Conservation (phyloP, 2,888 invertebrate genomes). For the Leptura quadrifasciata region DNA sequence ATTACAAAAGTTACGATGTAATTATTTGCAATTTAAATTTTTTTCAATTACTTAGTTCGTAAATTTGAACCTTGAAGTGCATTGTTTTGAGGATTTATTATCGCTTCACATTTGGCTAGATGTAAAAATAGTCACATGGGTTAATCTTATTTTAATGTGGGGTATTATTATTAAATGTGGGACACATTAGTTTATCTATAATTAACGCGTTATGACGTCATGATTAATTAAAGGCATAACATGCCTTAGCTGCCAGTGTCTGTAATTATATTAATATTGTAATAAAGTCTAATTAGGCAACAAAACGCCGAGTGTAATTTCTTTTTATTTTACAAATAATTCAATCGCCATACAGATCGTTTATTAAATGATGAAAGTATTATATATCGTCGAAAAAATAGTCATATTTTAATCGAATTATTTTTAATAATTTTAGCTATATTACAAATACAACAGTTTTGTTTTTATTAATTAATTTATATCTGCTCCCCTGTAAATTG, state of each 20-base stretch:
- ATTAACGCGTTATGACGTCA: conserved; percentile 60
- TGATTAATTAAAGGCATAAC: conserved; percentile 56
- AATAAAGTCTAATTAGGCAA: conserved; percentile 57
- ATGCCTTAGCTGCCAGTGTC: conserved; percentile 50
- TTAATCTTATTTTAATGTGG: conserved; percentile 21
- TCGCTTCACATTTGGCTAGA: background rate
- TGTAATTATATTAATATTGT: conserved; percentile 62
- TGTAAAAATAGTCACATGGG: conserved; percentile 19
- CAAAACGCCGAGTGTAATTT: conserved; percentile 41
- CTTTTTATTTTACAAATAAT: conserved; percentile 15
- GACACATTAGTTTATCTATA: conserved; percentile 43
- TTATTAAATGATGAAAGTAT: too few relatives aligned
- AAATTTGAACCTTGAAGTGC: conserved; percentile 3
- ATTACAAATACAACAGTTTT: too few relatives aligned
- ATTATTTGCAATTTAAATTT: background rate
- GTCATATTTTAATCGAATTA: too few relatives aligned
- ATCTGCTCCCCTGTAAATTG: too few relatives aligned
- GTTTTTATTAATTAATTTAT: too few relatives aligned
- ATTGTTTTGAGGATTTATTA: background rate
- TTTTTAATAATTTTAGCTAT: too few relatives aligned
- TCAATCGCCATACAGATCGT: background rate
- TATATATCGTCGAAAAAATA: too few relatives aligned
- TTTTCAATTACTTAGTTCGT: background rate
- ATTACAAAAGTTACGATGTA: background rate
- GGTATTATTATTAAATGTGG: conserved; percentile 26